Base-by-base conservation (phyloP, 2,888 invertebrate genomes). In the Lacanobia oleracea region DNA sequence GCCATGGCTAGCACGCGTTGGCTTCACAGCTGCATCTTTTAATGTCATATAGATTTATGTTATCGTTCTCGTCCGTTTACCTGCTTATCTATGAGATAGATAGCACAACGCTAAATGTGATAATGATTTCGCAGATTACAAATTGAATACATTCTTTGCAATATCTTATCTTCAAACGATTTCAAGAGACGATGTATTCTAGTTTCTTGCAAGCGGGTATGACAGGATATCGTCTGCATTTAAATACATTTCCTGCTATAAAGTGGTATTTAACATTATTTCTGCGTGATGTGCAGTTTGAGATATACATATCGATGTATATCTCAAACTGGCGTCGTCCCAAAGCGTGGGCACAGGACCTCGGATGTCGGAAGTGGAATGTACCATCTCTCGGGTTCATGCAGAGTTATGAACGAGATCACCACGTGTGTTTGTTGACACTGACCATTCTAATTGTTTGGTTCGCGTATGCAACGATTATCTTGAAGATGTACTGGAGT, bases 221-320 rank as follows among this genome's bases (percentile, higher is more conserved):
- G 60, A 57, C 63, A 56, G 66, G 68, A 71, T 72, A 72, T 81
- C 67, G 56, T 66, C 67, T 75, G 63, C 54, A 78, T 84, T 75
- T 64, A 78, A 81, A 72, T 75, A 67, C 62, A 84, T 81, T 78
- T 82, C 79, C 63, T 78, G 73, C n/a, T 68, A n/a, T 75, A 43
- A 72, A 73, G 60, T 64, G 61, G 68, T 27, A 57, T 84, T 64
- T 73, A 64, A 66, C 62, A 67, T 81, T 61, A 73, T 68, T 73
- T 72, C 57, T 69, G 66, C 61, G 56, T 72, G 68, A 71, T 50
- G 61, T n/a, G n/a, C n/a, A n/a, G n/a, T n/a, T n/a, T n/a, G n/a
- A n/a, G n/a, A n/a, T n/a, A n/a, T n/a, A n/a, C n/a, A n/a, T n/a
- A n/a, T n/a, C 59, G 74, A 67, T 67, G 69, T 67, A 65, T 66